These are phyloP conservation scores for Popillia japonica DNA, from an alignment of 1,140 invertebrate species.

Conservation along the genomic window DNA sequence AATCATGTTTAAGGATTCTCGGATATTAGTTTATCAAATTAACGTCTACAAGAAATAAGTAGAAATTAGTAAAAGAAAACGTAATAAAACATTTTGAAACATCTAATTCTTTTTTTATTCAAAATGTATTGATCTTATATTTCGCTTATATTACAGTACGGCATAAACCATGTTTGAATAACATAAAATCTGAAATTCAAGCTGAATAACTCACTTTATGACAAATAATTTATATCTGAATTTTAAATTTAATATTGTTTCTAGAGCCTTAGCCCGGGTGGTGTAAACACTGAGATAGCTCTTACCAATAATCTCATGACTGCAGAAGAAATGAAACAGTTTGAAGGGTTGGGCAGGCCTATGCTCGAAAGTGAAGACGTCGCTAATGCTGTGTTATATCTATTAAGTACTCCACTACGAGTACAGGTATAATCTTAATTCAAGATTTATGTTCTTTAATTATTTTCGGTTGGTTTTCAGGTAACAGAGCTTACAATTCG, in stretches of 20 bases:
- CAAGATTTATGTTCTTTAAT: not conserved
- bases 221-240: no score
- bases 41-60: no score
- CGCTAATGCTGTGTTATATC: conserved; percentile 1
- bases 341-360: not conserved
- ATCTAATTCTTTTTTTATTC: no score
- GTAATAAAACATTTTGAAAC: no score
- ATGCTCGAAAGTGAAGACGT: conserved; percentile 2
- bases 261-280: conserved; percentile 22
- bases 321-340: not conserved
- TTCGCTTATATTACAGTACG: no score
- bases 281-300: conserved; percentile 23
- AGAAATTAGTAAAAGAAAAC: no score
- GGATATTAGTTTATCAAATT: no score
- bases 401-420: not conserved
- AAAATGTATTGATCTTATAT: no score
- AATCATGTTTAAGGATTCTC: no score
- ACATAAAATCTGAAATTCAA: no score
- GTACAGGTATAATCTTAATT: not conserved
- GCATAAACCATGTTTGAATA: no score
- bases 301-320: not conserved
- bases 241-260: conserved; percentile 15
- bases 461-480: not conserved
- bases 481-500: not conserved
- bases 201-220: no score